Base-by-base conservation (phyloP, 2,797 vertebrate species). In the Brachymystax lenok region DNA sequence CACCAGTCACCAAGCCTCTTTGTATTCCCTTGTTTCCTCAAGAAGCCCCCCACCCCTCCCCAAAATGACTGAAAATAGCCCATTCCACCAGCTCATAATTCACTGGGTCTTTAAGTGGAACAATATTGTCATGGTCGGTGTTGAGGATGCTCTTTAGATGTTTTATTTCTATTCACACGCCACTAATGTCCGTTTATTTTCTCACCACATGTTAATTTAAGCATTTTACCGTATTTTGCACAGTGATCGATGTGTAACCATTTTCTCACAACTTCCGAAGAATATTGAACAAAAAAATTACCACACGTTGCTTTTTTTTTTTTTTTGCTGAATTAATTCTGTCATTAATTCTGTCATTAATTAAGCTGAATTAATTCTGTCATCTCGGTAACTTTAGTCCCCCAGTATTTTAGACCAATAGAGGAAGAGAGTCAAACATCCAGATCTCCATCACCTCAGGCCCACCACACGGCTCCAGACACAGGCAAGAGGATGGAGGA, bases 11-110 rank as follows among this genome's bases (percentile, higher is more conserved):
- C 77, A 76, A 79, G 73, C 71, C 79, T 74, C 77, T 19, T 80
- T 79, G 80, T 83, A 82, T 80, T 85, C 82, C 72, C 74, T 74
- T 46, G 5, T 85, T 85, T 87, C 82, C 83, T 78, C 40, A 46
- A 24, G n/a, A 14, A 61, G 51, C 3, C 54, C 71, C 5, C 52
- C 5, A 56, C 5, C 52, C 52, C 16, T 56, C 17, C 52, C 75
- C 81, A 79, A 83, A 87, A 77, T 79, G 74, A 63, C 64, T 16
- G 56, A 74, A 78, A 73, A 75, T 76, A 78, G 52, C 52, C 28
- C 19, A 56, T 56, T 59, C 50, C 27, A 17, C 71, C 28, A 28
- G 50, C 14, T 56, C 71, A 59, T 59, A 54, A 30, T 54, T 73
- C 71, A 59, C 71, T 73, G 24, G 28, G 8, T 16, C 71, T 71